These are phyloP conservation scores for Scylla paramamosain DNA, from an alignment of 1,140 invertebrate genomes.

Conservation along the genomic window DNA sequence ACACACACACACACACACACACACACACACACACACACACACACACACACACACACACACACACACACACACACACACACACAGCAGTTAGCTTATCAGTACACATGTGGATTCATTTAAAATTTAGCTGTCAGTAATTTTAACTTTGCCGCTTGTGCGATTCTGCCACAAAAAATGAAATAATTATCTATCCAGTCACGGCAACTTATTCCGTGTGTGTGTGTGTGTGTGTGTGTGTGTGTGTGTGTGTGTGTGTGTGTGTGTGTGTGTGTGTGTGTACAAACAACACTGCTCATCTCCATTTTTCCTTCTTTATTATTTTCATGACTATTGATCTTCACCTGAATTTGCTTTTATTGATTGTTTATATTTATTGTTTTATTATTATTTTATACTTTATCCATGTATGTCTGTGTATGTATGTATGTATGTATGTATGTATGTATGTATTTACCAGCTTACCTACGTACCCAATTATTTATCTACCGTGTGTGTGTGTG, in stretches of 20 bases:
- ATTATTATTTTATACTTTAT: background rate
- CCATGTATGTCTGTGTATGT: background rate
- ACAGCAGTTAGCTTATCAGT: background rate
- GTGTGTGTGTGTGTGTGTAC: too few relatives aligned
- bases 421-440: slow-evolving; percentile 8
- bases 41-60: slow-evolving; percentile 11
- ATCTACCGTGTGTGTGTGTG: background rate
- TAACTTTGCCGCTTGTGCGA: background rate
- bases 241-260: too few relatives aligned
- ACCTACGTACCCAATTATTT: background rate
- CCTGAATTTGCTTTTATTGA: too few relatives aligned
- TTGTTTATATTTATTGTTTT: background rate
- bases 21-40: background rate
- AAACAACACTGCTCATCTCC: too few relatives aligned
- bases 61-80: background rate
- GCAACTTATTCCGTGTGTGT: background rate
- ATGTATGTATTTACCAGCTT: slow-evolving; percentile 15
- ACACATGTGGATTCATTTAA: background rate
- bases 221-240: too few relatives aligned
- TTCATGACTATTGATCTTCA: too few relatives aligned
- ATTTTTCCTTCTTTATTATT: too few relatives aligned
- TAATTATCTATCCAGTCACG: background rate
- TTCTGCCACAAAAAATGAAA: background rate
- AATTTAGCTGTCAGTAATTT: background rate
- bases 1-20: background rate